Percentiles rank a stretch among this genome's conserved stretches.
Conservation (phyloP, 2,888 invertebrate genomes). For the Vandiemenella viatica region DNA sequence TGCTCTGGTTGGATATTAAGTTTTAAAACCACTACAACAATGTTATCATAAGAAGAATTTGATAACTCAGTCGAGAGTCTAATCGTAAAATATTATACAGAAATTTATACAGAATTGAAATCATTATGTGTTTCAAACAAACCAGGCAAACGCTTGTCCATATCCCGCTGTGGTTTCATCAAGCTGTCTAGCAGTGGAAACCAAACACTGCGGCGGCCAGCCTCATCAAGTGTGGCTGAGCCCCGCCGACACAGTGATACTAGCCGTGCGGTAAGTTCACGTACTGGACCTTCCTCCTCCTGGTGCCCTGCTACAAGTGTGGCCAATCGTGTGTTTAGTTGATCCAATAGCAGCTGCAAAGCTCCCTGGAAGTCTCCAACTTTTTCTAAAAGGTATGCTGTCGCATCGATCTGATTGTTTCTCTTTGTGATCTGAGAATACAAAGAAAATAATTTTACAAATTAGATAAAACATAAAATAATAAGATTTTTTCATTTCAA, state of each 20-base stretch:
- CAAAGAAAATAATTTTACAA: conserved; percentile 1
- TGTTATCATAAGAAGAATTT: no score
- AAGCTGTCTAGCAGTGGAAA: conserved; percentile 12
- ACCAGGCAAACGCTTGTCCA: no score
- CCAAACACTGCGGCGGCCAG: conserved; percentile 10
- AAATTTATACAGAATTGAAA: no score
- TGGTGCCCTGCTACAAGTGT: conserved; percentile 3
- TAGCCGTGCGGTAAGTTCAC: conserved; percentile 15
- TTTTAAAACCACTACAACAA: no score
- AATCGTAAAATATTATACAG: no score
- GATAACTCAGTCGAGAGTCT: no score
- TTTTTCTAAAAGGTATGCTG: conserved; percentile 58
- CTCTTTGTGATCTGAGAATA: conserved; percentile 13
- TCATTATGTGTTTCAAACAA: no score
- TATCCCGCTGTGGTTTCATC: conserved; percentile 10
- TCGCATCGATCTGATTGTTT: conserved; percentile 45
- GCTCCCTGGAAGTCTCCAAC: conserved; percentile 57
- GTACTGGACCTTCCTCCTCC: neutral
- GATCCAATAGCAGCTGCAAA: conserved; percentile 32
- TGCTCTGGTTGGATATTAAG: no score
- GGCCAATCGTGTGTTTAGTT: conserved; percentile 19
- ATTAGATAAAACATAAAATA: no score
- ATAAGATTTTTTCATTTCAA: no score
- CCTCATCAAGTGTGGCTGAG: conserved; percentile 27
- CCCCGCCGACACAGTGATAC: conserved; percentile 34